Evolutionary conservation across 2,113 vertebrate genomes (phyloP).

Genomic region (Dipodomys spectabilis): DNA sequence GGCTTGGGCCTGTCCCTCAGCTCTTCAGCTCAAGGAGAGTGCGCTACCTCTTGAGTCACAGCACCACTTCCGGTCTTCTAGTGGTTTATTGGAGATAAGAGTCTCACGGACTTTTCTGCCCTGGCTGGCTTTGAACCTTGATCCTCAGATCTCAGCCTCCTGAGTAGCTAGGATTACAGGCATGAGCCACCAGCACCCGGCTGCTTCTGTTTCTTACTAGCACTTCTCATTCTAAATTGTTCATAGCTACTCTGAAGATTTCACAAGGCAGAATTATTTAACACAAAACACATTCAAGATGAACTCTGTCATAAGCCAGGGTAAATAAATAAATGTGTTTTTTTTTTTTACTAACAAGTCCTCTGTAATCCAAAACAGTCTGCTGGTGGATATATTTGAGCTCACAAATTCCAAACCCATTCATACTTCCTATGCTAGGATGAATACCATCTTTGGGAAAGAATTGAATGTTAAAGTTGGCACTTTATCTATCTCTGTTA

Average conservation of each 20-base stretch:
- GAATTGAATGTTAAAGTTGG: constrained; percentile 3
- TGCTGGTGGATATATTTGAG: background rate
- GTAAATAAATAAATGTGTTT: background rate
- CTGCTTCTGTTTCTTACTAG: too few species aligned
- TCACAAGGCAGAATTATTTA: background rate
- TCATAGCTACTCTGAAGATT: background rate
- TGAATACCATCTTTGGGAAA: background rate
- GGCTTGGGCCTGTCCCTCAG: too few species aligned
- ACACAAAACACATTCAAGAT: background rate
- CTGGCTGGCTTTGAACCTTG: too few species aligned
- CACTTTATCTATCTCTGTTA: background rate
- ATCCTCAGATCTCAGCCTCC: too few species aligned
- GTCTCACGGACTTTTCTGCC: too few species aligned
- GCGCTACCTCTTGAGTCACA: too few species aligned
- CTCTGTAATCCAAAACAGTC: background rate
- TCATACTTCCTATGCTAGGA: background rate
- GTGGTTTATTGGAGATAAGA: too few species aligned
- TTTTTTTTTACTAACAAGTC: background rate
- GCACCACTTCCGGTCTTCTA: too few species aligned
- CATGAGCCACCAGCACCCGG: too few species aligned
- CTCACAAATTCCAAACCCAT: background rate
- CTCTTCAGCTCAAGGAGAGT: too few species aligned
- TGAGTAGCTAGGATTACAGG: too few species aligned
- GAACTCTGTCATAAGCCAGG: background rate
- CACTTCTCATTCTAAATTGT: background rate